Conservation (phyloP, 2,888 invertebrate genomes). For the Tenodera sinensis region DNA sequence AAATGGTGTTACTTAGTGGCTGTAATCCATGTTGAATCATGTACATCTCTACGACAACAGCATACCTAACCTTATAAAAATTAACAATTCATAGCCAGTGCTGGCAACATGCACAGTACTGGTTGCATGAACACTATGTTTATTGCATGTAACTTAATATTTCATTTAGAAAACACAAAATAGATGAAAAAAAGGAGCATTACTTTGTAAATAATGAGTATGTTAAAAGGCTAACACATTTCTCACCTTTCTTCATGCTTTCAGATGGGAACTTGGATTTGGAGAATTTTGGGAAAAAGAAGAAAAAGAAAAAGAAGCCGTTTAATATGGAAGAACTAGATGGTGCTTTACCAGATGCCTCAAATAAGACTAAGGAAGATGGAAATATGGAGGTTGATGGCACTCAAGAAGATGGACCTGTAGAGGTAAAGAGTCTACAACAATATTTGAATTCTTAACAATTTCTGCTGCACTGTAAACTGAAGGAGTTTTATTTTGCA, state of each 20-base stretch:
- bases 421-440: constrained; percentile 33
- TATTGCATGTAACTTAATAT: too few relatives aligned
- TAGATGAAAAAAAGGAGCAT: too few relatives aligned
- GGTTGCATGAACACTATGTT: too few relatives aligned
- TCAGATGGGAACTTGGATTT: constrained; percentile 48
- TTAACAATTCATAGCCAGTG: too few relatives aligned
- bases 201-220: too few relatives aligned
- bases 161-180: too few relatives aligned
- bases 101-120: too few relatives aligned
- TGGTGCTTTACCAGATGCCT: constrained; percentile 67
- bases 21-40: too few relatives aligned
- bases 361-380: constrained; percentile 34
- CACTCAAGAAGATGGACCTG: constrained; percentile 36
- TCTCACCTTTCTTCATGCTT: constrained; percentile 14
- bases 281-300: constrained; percentile 82
- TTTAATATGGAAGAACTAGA: constrained; percentile 86
- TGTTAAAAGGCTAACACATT: too few relatives aligned
- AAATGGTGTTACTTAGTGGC: too few relatives aligned
- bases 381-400: constrained; percentile 26
- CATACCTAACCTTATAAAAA: too few relatives aligned
- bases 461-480: neutral
- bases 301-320: constrained; percentile 86
- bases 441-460: neutral
- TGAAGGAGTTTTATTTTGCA: constrained; percentile 32
- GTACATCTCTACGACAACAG: too few relatives aligned